Conservation (phyloP, 2,113 vertebrate species). For the Ochotona princeps region DNA sequence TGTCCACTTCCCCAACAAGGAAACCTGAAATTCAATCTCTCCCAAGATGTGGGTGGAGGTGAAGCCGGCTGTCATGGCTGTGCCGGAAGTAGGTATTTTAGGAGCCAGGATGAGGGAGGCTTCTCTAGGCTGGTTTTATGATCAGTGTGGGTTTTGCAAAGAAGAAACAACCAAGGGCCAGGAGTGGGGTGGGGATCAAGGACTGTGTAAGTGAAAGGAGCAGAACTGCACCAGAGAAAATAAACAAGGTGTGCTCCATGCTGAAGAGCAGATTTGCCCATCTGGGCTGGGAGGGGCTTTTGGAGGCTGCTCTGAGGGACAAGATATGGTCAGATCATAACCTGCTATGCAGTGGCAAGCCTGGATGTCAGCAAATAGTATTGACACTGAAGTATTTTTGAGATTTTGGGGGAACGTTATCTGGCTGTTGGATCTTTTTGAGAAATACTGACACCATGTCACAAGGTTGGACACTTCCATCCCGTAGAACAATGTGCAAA, state of each 20-base stretch:
- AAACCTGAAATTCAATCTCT: background rate
- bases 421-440: background rate
- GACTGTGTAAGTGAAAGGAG: background rate
- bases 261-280: background rate
- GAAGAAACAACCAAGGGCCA: background rate
- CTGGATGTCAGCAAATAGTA: background rate
- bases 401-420: background rate
- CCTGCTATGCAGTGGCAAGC: background rate
- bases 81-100: background rate
- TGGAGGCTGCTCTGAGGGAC: background rate
- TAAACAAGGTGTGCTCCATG: background rate
- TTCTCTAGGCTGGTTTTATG: background rate
- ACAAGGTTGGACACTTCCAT: background rate
- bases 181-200: background rate
- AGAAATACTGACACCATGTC: conserved; percentile 6
- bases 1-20: background rate
- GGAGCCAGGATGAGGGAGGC: background rate
- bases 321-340: background rate
- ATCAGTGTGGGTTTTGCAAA: background rate
- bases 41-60: too few relatives aligned
- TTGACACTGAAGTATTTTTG: background rate
- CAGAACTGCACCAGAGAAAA: background rate
- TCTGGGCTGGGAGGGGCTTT: background rate
- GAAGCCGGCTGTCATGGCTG: background rate
- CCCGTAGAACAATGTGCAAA: background rate